Evolutionary conservation across 2,797 vertebrate genomes (phyloP).

Genomic region (Mormyrus proboscirostris): DNA sequence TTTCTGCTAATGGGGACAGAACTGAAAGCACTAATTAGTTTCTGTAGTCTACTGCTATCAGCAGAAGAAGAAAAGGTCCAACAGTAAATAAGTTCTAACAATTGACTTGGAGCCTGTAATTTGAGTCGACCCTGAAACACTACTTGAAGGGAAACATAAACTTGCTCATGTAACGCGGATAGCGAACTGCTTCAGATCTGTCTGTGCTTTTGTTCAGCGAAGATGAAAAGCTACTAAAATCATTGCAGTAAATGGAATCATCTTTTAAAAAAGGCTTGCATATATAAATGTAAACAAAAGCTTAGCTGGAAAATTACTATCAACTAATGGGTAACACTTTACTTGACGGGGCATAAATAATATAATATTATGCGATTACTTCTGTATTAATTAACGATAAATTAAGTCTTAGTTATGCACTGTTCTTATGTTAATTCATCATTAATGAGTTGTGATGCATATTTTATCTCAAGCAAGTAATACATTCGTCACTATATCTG

Average conservation of each 20-base stretch:
- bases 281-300: not conserved
- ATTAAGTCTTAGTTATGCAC: not conserved
- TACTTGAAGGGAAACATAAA: conserved; percentile 74
- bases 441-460: not conserved
- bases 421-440: not conserved
- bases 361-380: not conserved
- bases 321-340: not conserved
- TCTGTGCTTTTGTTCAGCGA: conserved; percentile 37
- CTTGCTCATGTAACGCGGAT: conserved; percentile 71
- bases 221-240: not conserved
- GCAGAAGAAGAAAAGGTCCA: conserved; percentile 71
- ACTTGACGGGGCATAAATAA: not conserved
- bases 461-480: not conserved
- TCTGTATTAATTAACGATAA: not conserved
- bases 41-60: conserved; percentile 74
- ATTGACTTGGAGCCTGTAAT: conserved; percentile 75
- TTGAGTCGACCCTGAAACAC: conserved; percentile 77
- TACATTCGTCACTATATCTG: not conserved
- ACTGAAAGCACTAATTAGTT: conserved; percentile 91
- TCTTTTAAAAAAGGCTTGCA: not conserved
- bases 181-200: conserved; percentile 72
- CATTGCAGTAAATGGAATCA: not conserved
- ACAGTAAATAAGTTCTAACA: conserved; percentile 79
- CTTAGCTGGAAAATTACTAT: not conserved
- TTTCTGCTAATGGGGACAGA: conserved; percentile 73